Base-by-base conservation (phyloP, 2,113 vertebrate genomes). In the Etia nguti region DNA sequence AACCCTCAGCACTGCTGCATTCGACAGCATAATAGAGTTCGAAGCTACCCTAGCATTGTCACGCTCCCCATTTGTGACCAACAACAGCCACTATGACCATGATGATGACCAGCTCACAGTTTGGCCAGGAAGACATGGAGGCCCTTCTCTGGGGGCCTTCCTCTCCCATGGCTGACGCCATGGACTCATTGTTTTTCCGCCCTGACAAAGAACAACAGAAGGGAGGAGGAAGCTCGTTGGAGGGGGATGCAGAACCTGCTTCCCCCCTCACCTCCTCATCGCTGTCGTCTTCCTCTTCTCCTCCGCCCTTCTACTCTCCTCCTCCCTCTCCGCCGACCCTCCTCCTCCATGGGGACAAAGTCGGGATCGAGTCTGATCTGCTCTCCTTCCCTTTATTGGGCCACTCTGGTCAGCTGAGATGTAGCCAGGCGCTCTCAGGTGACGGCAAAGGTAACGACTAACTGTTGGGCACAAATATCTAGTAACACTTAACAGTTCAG, bases 91-190 rank as follows among this genome's bases (percentile, higher is more conserved):
- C 87, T 97, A 97, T 97, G 97, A 98, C 97, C 95, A 96, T 86
- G 95, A 95, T 68, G 96, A 97, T 97, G 97, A 98, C 97, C 96
- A 98, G 90, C 97, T 97, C 96, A 97, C 96, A 96, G 96, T 97
- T 97, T 97, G 96, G 97, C 97, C 97, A 92, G 97, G 97, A 97
- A 96, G 97, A 96, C 96, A 97, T 95, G 77, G 95, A 96, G 93
- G 95, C 93, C 97, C 97, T 97, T 95, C 96, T 98, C 92, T 97
- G 93, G 94, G 95, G 81, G 83, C 97, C 96, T 97, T 97, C 97
- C 97, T 98, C 95, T 98, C 98, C 96, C 98, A 98, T 95, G 98
- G 98, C 96, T 99, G 98, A 99, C 86, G 82, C 88, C 83, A 43
- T 92, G 38, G 92, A 95, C 95, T 84, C 90, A 85, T 94, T 97